Evolutionary conservation across 2,797 vertebrate genomes (phyloP).

Genomic region (Lutjanus campechanus): DNA sequence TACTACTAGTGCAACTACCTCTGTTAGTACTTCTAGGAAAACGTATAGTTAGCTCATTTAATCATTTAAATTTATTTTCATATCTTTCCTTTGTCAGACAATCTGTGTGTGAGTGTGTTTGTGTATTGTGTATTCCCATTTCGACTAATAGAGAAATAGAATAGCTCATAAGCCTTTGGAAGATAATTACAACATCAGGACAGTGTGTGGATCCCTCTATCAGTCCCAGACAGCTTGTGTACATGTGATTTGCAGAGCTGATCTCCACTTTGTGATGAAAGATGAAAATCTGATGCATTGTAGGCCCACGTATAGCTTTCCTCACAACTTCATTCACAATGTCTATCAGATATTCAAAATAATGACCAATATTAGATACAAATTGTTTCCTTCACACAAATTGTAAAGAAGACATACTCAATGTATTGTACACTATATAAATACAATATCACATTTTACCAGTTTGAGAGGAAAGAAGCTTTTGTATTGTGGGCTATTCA

Average conservation of each 20-base stretch:
- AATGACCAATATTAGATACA: slow-evolving; percentile 7
- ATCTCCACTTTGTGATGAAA: slow-evolving; percentile 55
- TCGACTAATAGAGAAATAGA: slow-evolving; percentile 33
- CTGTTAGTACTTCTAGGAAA: neutral
- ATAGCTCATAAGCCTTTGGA: slow-evolving; percentile 38
- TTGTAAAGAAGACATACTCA: neutral
- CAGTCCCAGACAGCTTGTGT: slow-evolving; percentile 46
- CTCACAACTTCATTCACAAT: slow-evolving; percentile 20
- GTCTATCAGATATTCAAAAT: slow-evolving; percentile 25
- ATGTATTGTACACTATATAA: neutral
- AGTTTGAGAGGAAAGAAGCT: slow-evolving; percentile 32
- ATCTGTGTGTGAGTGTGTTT: slow-evolving; percentile 16
- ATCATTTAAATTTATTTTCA: slow-evolving; percentile 22
- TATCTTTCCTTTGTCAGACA: slow-evolving; percentile 12
- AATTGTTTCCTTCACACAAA: neutral
- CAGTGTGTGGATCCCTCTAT: slow-evolving; percentile 44
- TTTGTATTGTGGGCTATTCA: slow-evolving; percentile 24
- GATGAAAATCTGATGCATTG: slow-evolving; percentile 38
- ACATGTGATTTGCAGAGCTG: slow-evolving; percentile 50
- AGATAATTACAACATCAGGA: slow-evolving; percentile 52
- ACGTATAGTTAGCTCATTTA: neutral
- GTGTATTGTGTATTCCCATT: slow-evolving; percentile 38
- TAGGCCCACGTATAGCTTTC: neutral
- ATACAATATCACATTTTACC: slow-evolving; percentile 15
- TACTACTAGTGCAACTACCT: neutral